Evolutionary conservation across 1,140 invertebrate genomes (phyloP).

Genomic region (Heliconius nattereri): DNA sequence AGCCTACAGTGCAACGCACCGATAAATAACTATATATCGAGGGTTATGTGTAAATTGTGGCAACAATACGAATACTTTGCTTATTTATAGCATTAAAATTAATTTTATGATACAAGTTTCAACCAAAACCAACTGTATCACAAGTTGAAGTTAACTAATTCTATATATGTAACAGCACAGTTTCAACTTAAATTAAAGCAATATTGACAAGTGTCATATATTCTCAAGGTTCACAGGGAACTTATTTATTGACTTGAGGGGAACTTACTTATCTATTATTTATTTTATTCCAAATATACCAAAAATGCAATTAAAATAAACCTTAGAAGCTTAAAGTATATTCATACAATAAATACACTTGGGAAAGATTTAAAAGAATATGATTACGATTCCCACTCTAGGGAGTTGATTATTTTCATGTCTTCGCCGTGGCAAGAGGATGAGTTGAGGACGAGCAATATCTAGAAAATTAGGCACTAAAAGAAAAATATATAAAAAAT

Average conservation of each 20-base stretch:
- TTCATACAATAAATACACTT: too few relatives aligned
- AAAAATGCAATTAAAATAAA: not conserved
- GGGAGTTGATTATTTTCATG: not conserved
- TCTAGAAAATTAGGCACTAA: not conserved
- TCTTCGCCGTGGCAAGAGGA: not conserved
- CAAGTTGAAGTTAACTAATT: not conserved
- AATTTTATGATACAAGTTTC: not conserved
- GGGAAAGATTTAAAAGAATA: too few relatives aligned
- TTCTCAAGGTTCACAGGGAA: not conserved
- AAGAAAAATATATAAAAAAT: not conserved
- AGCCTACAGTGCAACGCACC: conserved; percentile 38
- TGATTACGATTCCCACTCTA: too few relatives aligned
- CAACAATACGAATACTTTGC: conserved; percentile 35
- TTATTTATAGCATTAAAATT: not conserved
- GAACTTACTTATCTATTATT: too few relatives aligned
- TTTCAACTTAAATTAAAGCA: too few relatives aligned
- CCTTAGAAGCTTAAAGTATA: not conserved
- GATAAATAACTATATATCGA: conserved; percentile 49
- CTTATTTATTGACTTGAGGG: not conserved
- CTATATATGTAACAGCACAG: not conserved
- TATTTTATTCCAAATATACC: not conserved
- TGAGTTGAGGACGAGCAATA: too few relatives aligned
- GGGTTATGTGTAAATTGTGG: conserved; percentile 24
- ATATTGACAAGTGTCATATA: too few relatives aligned
- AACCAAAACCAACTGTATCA: not conserved